Base-by-base conservation (phyloP, 2,888 invertebrate genomes). In the Halictus quadricinctus region DNA sequence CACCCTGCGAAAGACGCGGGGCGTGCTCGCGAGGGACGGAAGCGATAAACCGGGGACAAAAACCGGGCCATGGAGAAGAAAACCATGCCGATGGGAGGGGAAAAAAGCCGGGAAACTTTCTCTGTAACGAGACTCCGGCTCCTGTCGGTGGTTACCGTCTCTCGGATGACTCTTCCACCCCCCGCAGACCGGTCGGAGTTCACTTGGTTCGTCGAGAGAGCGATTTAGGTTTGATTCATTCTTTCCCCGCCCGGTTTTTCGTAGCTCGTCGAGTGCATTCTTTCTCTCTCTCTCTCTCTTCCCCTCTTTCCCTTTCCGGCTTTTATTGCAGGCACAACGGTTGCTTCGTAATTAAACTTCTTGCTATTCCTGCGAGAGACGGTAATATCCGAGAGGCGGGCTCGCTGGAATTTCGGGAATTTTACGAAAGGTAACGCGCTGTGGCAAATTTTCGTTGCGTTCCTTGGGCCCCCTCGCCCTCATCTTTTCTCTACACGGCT, bases 41-140 rank as follows among this genome's bases (percentile, higher is more conserved):
- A 77, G 84, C 86, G 89, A 90, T 89, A 88, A 90, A 89, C 86
- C 79, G 80, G 70, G 43, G 84, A 85, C 83, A 87, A 87, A 87
- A 81, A 72, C 74, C 50, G 72, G 73, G 70, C 70, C 43, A 72
- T 2, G 69, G 43, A 41, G 70, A 70, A 70, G 43, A 41, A 36
- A 43, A 41, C 21, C 21, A 43, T 54, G 25, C 3, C 8, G 81
- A 36, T 25, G 25, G 41, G 48, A 64, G 66, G 36, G n/a, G 77
- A 43, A 43, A 66, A 25, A 13, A 81, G 75, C 72, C 66, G 10
- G 46, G 50, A 60, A 87, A 84, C 70, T 83, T 87, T 76, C 72
- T 82, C 81, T 43, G 50, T 81, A 87, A 86, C 79, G 72, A 84
- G 84, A 29, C 46, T 43, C 76, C 21, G 69, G 60, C 41, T 41